These are phyloP conservation scores for Leucophenga montana DNA, from an alignment of 2,888 invertebrate genomes.

Conservation along the genomic window DNA sequence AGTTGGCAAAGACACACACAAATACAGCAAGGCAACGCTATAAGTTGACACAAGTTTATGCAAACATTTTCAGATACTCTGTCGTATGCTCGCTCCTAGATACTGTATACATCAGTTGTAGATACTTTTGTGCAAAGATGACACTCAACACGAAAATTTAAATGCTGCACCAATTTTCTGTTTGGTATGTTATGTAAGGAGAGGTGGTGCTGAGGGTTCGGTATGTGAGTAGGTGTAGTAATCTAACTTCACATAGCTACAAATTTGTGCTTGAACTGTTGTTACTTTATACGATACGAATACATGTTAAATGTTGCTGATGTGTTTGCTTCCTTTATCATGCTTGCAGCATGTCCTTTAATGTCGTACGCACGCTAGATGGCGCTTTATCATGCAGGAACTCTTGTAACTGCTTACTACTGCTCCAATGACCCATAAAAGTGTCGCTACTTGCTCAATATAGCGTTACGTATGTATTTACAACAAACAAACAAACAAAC, in stretches of 20 bases:
- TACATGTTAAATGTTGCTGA: slow-evolving; percentile 61
- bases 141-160: slow-evolving; percentile 21
- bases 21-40: not conserved
- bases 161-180: slow-evolving; percentile 19
- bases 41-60: slow-evolving; percentile 22
- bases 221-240: too few relatives aligned
- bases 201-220: not conserved
- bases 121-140: not conserved
- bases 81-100: not conserved
- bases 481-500: too few relatives aligned
- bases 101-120: not conserved
- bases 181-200: not conserved
- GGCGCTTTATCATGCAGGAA: not conserved
- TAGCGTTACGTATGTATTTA: too few relatives aligned
- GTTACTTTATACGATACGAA: slow-evolving; percentile 65
- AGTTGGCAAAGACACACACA: slow-evolving; percentile 9
- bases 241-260: too few relatives aligned
- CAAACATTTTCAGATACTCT: slow-evolving; percentile 2
- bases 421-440: slow-evolving; percentile 26
- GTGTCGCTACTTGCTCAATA: not conserved
- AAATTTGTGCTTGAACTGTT: slow-evolving; percentile 36
- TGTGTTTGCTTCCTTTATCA: not conserved
- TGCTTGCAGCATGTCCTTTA: not conserved
- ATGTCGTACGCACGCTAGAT: not conserved
- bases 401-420: not conserved